Conservation (phyloP, 2,113 vertebrate species). For the Coptodon bakossiorum region DNA sequence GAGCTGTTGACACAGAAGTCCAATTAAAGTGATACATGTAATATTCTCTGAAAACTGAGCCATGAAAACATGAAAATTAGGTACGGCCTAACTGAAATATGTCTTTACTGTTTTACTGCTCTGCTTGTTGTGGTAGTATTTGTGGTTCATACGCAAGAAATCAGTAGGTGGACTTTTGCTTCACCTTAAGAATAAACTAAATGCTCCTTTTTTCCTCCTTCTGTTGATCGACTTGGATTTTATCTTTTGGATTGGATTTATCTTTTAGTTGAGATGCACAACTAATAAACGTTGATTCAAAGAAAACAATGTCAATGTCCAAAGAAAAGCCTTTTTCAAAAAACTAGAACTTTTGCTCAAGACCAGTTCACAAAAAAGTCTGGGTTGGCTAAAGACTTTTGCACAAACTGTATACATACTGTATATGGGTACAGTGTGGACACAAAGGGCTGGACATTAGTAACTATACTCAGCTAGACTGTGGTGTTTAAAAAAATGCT, state of each 20-base stretch:
- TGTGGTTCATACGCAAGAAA: not conserved
- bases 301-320: not conserved
- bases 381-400: not conserved
- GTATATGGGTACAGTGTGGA: not conserved
- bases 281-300: not conserved
- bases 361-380: not conserved
- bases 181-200: not conserved
- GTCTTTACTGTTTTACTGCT: not conserved
- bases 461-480: not conserved
- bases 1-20: not conserved
- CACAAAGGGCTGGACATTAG: not conserved
- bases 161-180: not conserved
- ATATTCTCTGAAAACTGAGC: not conserved
- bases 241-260: accelerated
- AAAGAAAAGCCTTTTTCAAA: not conserved
- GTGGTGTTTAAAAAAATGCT: not conserved
- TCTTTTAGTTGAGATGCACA: not conserved
- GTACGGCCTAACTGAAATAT: not conserved
- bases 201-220: not conserved
- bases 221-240: not conserved
- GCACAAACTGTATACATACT: not conserved
- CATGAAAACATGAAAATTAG: not conserved
- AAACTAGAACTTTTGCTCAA: not conserved
- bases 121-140: not conserved
- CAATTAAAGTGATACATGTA: constrained; percentile 7